Evolutionary conservation across 2,797 vertebrate genomes (phyloP).

Genomic region (Limnodromus scolopaceus): DNA sequence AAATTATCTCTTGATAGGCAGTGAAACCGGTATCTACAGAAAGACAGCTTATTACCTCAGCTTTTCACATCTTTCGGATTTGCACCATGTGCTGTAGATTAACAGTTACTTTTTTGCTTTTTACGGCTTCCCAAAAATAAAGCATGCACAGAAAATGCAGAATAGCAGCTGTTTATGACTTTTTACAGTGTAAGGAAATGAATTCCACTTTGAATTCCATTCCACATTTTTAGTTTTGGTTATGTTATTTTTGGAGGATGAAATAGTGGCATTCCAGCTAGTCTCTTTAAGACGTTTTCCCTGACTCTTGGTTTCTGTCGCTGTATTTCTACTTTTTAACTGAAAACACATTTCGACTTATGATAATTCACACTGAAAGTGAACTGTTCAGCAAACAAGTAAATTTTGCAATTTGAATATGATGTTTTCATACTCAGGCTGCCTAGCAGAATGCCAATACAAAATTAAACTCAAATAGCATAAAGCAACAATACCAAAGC

Average conservation of each 20-base stretch:
- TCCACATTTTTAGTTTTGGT: slow-evolving; percentile 68
- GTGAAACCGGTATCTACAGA: background rate
- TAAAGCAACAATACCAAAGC: background rate
- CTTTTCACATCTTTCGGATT: slow-evolving; percentile 13
- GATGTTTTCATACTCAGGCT: background rate
- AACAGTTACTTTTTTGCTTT: slow-evolving; percentile 39
- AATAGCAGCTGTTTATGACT: slow-evolving; percentile 59
- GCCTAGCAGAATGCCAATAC: background rate
- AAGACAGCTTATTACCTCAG: slow-evolving; percentile 28
- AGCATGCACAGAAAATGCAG: slow-evolving; percentile 36
- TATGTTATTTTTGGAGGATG: slow-evolving; percentile 66
- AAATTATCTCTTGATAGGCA: slow-evolving; percentile 1
- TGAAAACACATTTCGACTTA: slow-evolving; percentile 16
- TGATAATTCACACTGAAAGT: background rate
- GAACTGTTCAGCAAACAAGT: slow-evolving; percentile 8
- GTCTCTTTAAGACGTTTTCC: slow-evolving; percentile 42
- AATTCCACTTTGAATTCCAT: slow-evolving; percentile 68
- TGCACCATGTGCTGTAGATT: slow-evolving; percentile 20
- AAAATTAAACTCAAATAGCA: background rate
- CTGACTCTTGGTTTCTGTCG: slow-evolving; percentile 10
- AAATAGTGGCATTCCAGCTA: slow-evolving; percentile 54
- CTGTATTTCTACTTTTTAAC: slow-evolving; percentile 34
- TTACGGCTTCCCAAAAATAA: slow-evolving; percentile 21
- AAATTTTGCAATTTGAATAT: background rate
- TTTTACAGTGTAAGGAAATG: slow-evolving; percentile 62